These are phyloP conservation scores for Caenorhabditis wallacei DNA, from an alignment of 2,888 invertebrate genomes.

Conservation along the genomic window DNA sequence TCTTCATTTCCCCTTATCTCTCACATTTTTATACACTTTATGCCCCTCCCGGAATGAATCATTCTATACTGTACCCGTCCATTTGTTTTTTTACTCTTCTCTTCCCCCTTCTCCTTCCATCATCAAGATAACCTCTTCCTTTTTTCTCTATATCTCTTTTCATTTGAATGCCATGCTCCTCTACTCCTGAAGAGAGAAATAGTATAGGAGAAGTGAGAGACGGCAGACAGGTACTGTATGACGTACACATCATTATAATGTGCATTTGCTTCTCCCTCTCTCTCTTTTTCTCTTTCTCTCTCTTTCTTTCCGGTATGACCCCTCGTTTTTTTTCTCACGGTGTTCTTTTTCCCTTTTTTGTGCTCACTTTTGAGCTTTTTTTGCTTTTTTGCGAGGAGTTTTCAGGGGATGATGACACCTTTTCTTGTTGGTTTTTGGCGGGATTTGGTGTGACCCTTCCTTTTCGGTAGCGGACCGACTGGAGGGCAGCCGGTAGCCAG, in stretches of 20 bases:
- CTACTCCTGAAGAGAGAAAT: slow-evolving; percentile 18
- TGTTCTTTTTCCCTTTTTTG: slow-evolving; percentile 21
- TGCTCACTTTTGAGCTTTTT: not conserved
- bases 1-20: slow-evolving; percentile 27
- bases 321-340: slow-evolving; percentile 9
- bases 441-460: not conserved
- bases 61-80: slow-evolving; percentile 43
- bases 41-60: slow-evolving; percentile 25
- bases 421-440: not conserved
- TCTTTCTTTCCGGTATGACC: not conserved
- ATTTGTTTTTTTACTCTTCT: slow-evolving; percentile 25
- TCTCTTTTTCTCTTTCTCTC: slow-evolving; percentile 1
- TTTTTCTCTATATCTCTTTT: slow-evolving; percentile 8
- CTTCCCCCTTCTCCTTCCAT: slow-evolving; percentile 6
- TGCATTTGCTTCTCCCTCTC: slow-evolving; percentile 33
- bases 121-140: slow-evolving; percentile 44
- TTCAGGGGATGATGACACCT: not conserved
- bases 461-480: no score
- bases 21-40: not conserved
- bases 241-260: slow-evolving; percentile 60
- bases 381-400: not conserved
- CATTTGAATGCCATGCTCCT: slow-evolving; percentile 32
- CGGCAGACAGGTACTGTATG: slow-evolving; percentile 54
- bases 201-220: slow-evolving; percentile 29
- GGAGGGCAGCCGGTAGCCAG: no score